A percentile compares a stretch with the other conserved stretches of the same genome.
Evolutionary conservation across 2,797 vertebrate species (phyloP).

Genomic region (Selene dorsalis): DNA sequence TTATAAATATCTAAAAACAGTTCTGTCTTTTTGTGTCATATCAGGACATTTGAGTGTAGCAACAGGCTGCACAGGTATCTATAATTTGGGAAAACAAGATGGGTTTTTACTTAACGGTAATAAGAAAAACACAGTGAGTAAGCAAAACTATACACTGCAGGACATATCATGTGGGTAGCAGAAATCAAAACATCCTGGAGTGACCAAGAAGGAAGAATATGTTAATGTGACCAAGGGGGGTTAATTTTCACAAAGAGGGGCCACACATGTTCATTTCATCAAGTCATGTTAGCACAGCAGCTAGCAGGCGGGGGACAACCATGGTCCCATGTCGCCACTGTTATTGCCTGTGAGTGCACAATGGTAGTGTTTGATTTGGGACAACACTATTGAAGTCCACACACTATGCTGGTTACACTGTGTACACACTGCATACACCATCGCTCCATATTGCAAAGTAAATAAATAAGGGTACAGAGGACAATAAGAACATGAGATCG

Average conservation of each 20-base stretch:
- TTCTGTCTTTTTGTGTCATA: neutral
- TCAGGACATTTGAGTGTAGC: neutral
- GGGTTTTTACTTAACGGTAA: neutral
- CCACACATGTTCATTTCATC: neutral
- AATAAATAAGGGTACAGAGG: neutral
- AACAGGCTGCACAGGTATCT: neutral
- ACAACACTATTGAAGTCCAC: too few relatives aligned
- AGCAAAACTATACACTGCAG: neutral
- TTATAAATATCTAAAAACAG: slow-evolving; percentile 3
- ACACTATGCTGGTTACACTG: too few relatives aligned
- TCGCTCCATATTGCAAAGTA: neutral
- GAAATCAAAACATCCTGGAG: neutral
- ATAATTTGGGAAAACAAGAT: neutral
- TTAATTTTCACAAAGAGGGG: too few relatives aligned
- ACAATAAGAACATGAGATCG: neutral
- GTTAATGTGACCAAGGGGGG: too few relatives aligned
- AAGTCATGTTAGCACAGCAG: too few relatives aligned
- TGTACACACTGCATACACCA: neutral
- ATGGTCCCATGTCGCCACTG: too few relatives aligned
- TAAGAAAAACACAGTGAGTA: neutral
- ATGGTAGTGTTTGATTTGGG: too few relatives aligned
- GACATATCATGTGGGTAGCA: neutral
- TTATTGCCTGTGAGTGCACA: too few relatives aligned
- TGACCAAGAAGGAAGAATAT: too few relatives aligned
- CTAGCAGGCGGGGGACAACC: too few relatives aligned